Base-by-base conservation (phyloP, 2,113 vertebrate genomes). In the Zosterops hypoxanthus region DNA sequence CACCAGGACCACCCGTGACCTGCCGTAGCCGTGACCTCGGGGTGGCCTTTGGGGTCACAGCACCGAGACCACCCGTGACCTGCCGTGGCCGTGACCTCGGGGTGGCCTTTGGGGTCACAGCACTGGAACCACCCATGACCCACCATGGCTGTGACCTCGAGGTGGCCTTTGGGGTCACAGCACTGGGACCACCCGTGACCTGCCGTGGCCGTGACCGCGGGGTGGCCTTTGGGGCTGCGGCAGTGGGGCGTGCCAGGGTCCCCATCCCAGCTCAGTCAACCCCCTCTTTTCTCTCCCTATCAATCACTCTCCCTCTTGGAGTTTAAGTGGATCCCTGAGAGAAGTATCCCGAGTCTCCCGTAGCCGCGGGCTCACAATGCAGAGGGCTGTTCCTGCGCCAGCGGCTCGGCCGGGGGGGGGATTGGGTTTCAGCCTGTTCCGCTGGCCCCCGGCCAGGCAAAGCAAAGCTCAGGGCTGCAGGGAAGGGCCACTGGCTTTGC, bases 301-400 rank as follows among this genome's bases (percentile, higher is more conserved):
- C 97, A 94, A 91, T 98, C 98, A 95, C 85, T 93, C 78, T 97
- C 95, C 94, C 97, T 95, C 88, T 92, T 59, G 56, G 96, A 98
- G 97, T 73, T 91, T 75, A 94, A 97, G 97, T 97, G 97, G 97
- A 95, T 98, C 97, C 97, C 98, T 72, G 93, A 95, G 97, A 91
- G 96, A 69, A 86, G 88, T 92, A 96, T 97, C 97, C 96, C 81
- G 33, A 91, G 90, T 77, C 87, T 94, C 95, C 96, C 20, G 46
- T 55, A 57, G 95, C 92, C 10, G 34, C 4, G 0, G 24, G 91
- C 72, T 93, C 94, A 97, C 98, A 98, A 97, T 95, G 97, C 93
- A 24, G 95, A 10, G 72, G 34, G 98, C 97, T 97, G 97, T 98
- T 98, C 88, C 97, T 0, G 24, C 70, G 93, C 96, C 91, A 90